Percentiles rank a stretch among this genome's conserved stretches.
phyloP scores from a whole-genome alignment of 2,888 invertebrate species.

The Dasypogon diadema region DNA sequence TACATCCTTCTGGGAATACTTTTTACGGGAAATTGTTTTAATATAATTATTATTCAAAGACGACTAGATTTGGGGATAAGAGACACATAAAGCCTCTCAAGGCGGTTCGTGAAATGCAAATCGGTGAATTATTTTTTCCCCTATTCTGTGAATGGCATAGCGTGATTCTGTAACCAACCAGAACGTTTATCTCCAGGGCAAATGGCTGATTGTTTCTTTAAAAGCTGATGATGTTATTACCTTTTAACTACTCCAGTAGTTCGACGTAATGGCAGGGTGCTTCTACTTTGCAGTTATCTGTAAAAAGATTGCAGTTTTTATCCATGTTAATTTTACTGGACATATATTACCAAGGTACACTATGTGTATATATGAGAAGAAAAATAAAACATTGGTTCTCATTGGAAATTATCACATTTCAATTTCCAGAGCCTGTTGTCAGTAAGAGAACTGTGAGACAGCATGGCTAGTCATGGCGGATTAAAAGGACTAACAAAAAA shows the following conservation, averaged over 20 bases:
- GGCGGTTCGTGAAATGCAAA: conserved; percentile 44
- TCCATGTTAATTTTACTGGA: too few relatives aligned
- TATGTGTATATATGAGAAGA: too few relatives aligned
- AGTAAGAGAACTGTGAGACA: conserved; percentile 10
- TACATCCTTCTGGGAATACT: conserved; percentile 9
- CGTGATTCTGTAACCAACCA: conserved; percentile 32
- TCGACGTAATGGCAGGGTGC: too few relatives aligned
- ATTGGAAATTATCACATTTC: too few relatives aligned
- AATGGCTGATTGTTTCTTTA: conserved; percentile 39
- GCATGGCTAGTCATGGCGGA: conserved; percentile 6
- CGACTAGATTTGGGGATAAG: conserved; percentile 28
- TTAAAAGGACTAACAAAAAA: not conserved
- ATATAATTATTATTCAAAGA: conserved; percentile 37
- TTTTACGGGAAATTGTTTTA: conserved; percentile 37
- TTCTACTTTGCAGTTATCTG: too few relatives aligned
- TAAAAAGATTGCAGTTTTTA: too few relatives aligned
- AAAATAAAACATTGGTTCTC: too few relatives aligned
- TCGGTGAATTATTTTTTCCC: conserved; percentile 14
- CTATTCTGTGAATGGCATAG: not conserved
- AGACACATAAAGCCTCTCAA: conserved; percentile 15
- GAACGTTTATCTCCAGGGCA: conserved; percentile 36
- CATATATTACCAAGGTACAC: too few relatives aligned
- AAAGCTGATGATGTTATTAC: conserved; percentile 44
- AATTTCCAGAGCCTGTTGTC: not conserved
- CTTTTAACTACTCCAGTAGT: conserved; percentile 21